phyloP scores from a whole-genome alignment of 2,113 vertebrate species.

The Hippocampus barbouri region DNA sequence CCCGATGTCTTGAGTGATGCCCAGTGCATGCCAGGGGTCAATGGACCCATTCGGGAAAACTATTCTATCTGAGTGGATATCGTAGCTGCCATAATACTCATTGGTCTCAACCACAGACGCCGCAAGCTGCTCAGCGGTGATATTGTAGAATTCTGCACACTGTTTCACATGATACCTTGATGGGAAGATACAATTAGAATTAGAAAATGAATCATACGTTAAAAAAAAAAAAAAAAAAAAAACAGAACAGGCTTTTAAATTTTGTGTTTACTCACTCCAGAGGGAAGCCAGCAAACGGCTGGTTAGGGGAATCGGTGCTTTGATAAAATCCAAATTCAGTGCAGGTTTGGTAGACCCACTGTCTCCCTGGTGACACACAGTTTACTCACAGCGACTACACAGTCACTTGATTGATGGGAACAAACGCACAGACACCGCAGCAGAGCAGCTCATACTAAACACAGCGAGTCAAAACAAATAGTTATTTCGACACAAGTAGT shows the following conservation, averaged over 20 bases:
- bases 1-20: slow-evolving; percentile 59
- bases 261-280: slow-evolving; percentile 59
- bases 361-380: slow-evolving; percentile 53
- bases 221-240: neutral
- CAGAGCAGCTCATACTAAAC: neutral
- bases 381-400: neutral
- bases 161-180: slow-evolving; percentile 55
- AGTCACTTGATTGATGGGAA: slow-evolving; percentile 7
- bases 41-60: slow-evolving; percentile 70
- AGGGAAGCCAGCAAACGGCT: slow-evolving; percentile 67
- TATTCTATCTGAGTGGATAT: slow-evolving; percentile 55
- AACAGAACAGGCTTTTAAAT: neutral
- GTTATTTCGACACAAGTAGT: neutral
- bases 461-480: neutral
- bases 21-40: slow-evolving; percentile 67
- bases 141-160: slow-evolving; percentile 57
- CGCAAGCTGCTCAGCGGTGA: slow-evolving; percentile 48
- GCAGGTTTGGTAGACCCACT: slow-evolving; percentile 70
- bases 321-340: slow-evolving; percentile 77
- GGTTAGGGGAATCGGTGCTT: slow-evolving; percentile 65
- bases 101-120: slow-evolving; percentile 61
- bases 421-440: neutral
- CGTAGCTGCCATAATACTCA: slow-evolving; percentile 60
- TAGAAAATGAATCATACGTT: neutral
- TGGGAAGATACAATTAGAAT: neutral